These are phyloP conservation scores for Ornithoptera priamus DNA, from an alignment of 2,888 invertebrate genomes.

Conservation along the genomic window DNA sequence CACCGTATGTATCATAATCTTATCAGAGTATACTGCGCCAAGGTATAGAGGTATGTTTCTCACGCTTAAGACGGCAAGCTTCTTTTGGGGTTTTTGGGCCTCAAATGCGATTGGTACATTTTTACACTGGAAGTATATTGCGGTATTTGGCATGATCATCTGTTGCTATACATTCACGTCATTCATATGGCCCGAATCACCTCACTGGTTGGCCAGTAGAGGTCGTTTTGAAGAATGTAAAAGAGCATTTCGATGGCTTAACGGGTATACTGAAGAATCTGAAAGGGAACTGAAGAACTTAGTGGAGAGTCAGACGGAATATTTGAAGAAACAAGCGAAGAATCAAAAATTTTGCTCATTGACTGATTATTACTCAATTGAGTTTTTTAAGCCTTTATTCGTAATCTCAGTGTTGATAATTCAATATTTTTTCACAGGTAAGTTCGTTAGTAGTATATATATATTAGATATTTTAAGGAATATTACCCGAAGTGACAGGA, in stretches of 20 bases:
- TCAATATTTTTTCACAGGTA: conserved; percentile 47
- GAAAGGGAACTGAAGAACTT: conserved; percentile 46
- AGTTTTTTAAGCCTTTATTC: conserved; percentile 50
- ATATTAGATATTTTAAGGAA: conserved; percentile 50
- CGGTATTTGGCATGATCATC: conserved; percentile 38
- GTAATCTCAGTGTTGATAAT: conserved; percentile 30
- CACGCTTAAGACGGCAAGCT: conserved; percentile 41
- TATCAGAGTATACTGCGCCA: conserved; percentile 42
- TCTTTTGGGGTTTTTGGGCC: conserved; percentile 45
- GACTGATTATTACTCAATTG: not conserved
- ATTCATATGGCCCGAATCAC: conserved; percentile 48
- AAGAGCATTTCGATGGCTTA: conserved; percentile 40
- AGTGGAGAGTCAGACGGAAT: conserved; percentile 30
- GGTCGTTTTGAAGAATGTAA: conserved; percentile 50
- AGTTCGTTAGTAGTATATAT: conserved; percentile 49
- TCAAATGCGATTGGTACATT: conserved; percentile 47
- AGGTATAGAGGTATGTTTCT: conserved; percentile 42
- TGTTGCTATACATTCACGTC: conserved; percentile 40
- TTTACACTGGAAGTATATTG: conserved; percentile 43
- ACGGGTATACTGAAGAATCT: conserved; percentile 44
- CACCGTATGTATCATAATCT: conserved; percentile 32
- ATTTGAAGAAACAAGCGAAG: not conserved
- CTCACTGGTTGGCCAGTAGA: conserved; percentile 53
- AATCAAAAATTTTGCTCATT: not conserved
- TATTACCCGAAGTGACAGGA: conserved; percentile 47